Percentiles rank a stretch among this genome's conserved stretches.
These are phyloP conservation scores for Apis cerana DNA, from an alignment of 1,140 invertebrate species.

Conservation along the genomic window DNA sequence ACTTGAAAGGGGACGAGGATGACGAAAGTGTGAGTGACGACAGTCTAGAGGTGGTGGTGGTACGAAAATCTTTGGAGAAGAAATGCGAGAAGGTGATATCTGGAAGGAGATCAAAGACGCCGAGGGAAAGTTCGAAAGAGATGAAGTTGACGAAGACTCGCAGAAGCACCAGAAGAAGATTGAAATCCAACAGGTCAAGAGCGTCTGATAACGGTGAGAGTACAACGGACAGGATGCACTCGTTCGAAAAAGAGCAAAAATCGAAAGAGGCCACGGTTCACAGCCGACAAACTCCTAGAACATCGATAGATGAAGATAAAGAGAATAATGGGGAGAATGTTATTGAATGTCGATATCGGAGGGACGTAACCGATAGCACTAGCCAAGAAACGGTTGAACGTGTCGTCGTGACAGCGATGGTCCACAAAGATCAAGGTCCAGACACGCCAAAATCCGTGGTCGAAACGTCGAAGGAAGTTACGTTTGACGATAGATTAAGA, in stretches of 20 bases:
- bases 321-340: neutral
- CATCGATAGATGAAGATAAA: conserved; percentile 43
- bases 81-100: conserved; percentile 75
- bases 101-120: conserved; percentile 69
- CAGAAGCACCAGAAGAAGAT: conserved; percentile 59
- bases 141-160: conserved; percentile 59
- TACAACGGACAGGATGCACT: conserved; percentile 21
- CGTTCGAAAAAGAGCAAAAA: conserved; percentile 28
- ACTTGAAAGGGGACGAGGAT: conserved; percentile 51
- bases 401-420: conserved; percentile 73
- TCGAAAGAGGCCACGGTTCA: neutral
- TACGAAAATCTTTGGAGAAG: conserved; percentile 73
- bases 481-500: conserved; percentile 38
- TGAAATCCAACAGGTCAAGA: conserved; percentile 40
- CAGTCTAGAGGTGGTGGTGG: conserved; percentile 77
- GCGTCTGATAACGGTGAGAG: conserved; percentile 29
- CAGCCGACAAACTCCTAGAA: neutral
- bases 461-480: conserved; percentile 35
- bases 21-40: conserved; percentile 75
- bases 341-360: conserved; percentile 55
- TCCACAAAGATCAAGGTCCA: conserved; percentile 75
- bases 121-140: conserved; percentile 67
- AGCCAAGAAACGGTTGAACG: conserved; percentile 76
- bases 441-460: conserved; percentile 67
- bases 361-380: conserved; percentile 74